phyloP scores from a whole-genome alignment of 2,888 invertebrate species.

The Pegoplata infirma region DNA sequence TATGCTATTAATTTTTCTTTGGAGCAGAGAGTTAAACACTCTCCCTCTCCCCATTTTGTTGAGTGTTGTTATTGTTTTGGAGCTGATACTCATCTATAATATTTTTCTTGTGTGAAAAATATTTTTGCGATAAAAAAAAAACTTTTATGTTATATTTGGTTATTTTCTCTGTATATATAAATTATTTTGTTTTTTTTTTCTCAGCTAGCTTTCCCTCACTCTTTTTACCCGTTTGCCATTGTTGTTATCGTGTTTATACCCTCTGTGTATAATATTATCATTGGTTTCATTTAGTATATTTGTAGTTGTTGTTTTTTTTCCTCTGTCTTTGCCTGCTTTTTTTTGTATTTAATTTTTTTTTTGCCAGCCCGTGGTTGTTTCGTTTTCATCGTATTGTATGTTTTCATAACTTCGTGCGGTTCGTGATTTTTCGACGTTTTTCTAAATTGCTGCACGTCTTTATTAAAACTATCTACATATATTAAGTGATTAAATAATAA shows the following conservation, averaged over 20 bases:
- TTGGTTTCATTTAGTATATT: slow-evolving; percentile 46
- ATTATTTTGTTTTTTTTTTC: slow-evolving; percentile 33
- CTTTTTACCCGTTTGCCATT: slow-evolving; percentile 10
- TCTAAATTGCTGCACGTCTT: slow-evolving; percentile 57
- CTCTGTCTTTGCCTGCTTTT: slow-evolving; percentile 31
- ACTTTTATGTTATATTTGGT: not conserved
- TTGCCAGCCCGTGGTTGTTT: slow-evolving; percentile 57
- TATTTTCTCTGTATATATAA: slow-evolving; percentile 7
- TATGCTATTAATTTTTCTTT: not conserved
- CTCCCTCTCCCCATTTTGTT: slow-evolving; percentile 28
- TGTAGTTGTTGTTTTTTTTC: slow-evolving; percentile 16
- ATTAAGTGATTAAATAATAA: slow-evolving; percentile 62
- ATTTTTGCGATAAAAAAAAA: slow-evolving; percentile 38
- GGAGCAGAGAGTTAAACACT: not conserved
- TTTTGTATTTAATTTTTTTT: too few relatives aligned
- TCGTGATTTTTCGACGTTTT: slow-evolving; percentile 66
- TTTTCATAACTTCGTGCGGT: slow-evolving; percentile 70
- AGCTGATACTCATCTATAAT: slow-evolving; percentile 40
- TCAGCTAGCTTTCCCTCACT: slow-evolving; percentile 38
- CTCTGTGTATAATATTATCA: slow-evolving; percentile 21
- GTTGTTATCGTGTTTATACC: slow-evolving; percentile 16
- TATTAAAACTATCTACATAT: slow-evolving; percentile 52
- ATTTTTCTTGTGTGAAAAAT: slow-evolving; percentile 32
- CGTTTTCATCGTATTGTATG: slow-evolving; percentile 68
- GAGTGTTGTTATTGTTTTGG: slow-evolving; percentile 31